These are phyloP conservation scores for Spisula solida DNA, from an alignment of 2,888 invertebrate genomes.

Conservation along the genomic window DNA sequence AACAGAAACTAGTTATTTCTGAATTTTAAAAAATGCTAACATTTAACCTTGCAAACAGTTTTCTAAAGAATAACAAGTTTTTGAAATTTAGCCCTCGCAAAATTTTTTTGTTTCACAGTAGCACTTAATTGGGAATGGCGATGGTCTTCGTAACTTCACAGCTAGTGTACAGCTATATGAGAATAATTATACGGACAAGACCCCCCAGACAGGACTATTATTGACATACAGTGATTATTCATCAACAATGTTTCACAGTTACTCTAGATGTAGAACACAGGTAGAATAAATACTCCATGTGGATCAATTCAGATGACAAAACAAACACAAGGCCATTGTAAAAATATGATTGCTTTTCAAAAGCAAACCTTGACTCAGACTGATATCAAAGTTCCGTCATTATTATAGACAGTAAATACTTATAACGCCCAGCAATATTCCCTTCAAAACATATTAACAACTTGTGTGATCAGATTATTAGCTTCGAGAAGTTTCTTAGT, in stretches of 20 bases:
- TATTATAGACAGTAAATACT: not conserved
- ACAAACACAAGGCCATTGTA: not conserved
- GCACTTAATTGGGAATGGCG: no score
- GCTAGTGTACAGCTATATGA: not conserved
- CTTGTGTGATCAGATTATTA: not conserved
- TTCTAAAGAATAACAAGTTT: no score
- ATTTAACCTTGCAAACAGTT: no score
- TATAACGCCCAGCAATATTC: not conserved
- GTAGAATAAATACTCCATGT: not conserved
- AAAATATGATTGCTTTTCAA: slow-evolving; percentile 13
- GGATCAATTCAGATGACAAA: slow-evolving; percentile 29
- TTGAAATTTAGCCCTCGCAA: no score
- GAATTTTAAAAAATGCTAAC: no score
- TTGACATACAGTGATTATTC: slow-evolving; percentile 36
- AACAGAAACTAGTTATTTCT: no score
- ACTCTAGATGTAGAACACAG: no score
- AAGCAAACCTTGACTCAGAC: not conserved
- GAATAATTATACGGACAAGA: slow-evolving; percentile 35
- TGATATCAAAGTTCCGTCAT: not conserved
- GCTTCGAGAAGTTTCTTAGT: not conserved
- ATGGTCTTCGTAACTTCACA: no score
- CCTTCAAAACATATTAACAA: no score
- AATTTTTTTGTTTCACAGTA: no score
- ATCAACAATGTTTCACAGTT: not conserved
- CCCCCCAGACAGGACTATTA: slow-evolving; percentile 37